Conservation (phyloP, 2,797 vertebrate species). For the Spea hammondii region DNA sequence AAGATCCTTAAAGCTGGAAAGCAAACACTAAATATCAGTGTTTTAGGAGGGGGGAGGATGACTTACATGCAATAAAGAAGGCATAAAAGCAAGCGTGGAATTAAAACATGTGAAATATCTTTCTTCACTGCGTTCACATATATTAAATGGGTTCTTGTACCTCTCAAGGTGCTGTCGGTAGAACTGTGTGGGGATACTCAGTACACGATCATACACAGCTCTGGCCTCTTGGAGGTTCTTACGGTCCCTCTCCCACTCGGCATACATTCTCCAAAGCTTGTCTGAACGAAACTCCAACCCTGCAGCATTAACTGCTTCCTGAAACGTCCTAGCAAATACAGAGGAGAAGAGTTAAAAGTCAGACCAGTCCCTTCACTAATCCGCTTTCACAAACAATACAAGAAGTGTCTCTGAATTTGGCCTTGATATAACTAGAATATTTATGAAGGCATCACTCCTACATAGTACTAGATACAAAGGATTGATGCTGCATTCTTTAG, state of each 20-base stretch:
- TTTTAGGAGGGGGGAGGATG: background rate
- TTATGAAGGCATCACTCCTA: too few relatives aligned
- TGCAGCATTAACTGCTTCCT: background rate
- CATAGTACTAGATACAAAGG: too few relatives aligned
- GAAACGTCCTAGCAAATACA: background rate
- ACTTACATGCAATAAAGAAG: too few relatives aligned
- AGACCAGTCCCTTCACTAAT: too few relatives aligned
- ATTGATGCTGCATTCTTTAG: too few relatives aligned
- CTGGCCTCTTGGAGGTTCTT: background rate
- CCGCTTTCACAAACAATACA: too few relatives aligned
- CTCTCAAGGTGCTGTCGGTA: background rate
- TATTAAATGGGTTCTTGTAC: background rate
- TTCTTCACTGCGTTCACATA: background rate
- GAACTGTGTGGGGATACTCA: background rate
- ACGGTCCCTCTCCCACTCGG: background rate
- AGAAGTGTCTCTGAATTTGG: too few relatives aligned
- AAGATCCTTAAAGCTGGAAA: background rate
- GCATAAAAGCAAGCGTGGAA: too few relatives aligned
- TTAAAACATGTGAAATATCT: too few relatives aligned
- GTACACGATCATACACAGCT: background rate
- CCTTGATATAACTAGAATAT: too few relatives aligned
- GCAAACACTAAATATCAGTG: background rate
- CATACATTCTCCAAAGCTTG: background rate
- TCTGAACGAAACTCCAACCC: background rate
- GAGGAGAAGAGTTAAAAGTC: too few relatives aligned